Conservation (phyloP, 2,888 invertebrate genomes). For the Onthophagus sagittarius region DNA sequence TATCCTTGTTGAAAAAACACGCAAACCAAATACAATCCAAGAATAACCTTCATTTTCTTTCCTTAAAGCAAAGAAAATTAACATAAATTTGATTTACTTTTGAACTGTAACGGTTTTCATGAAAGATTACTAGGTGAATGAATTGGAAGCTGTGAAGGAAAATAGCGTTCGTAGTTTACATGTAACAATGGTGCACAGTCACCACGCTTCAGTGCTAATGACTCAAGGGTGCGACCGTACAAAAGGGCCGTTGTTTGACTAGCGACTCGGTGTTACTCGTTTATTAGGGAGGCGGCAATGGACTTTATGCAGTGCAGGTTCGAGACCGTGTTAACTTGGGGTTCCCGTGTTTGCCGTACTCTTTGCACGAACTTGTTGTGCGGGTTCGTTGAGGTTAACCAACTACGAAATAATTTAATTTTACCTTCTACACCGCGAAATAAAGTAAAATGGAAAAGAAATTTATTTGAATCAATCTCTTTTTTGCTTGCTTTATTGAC, state of each 20-base stretch:
- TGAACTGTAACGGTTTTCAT: neutral
- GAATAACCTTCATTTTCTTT: constrained; percentile 21
- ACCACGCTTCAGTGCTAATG: neutral
- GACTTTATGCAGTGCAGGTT: neutral
- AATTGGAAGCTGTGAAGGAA: neutral
- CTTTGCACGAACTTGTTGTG: neutral
- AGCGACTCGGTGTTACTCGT: neutral
- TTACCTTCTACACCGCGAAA: neutral
- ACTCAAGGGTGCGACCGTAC: neutral
- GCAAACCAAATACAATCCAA: constrained; percentile 15
- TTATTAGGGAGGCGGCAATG: neutral
- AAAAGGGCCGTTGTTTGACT: neutral
- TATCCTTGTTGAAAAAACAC: constrained; percentile 29
- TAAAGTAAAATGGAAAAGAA: neutral
- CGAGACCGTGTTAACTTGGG: neutral
- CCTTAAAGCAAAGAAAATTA: neutral
- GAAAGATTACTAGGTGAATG: neutral
- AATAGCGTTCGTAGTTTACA: neutral
- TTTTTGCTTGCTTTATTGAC: neutral
- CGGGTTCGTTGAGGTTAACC: neutral
- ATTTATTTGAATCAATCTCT: neutral
- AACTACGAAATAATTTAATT: neutral
- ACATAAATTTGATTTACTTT: constrained; percentile 1
- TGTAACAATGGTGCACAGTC: neutral
- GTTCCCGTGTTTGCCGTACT: neutral